Evolutionary conservation across 1,140 invertebrate genomes (phyloP).

Genomic region (Panonychus citri): DNA sequence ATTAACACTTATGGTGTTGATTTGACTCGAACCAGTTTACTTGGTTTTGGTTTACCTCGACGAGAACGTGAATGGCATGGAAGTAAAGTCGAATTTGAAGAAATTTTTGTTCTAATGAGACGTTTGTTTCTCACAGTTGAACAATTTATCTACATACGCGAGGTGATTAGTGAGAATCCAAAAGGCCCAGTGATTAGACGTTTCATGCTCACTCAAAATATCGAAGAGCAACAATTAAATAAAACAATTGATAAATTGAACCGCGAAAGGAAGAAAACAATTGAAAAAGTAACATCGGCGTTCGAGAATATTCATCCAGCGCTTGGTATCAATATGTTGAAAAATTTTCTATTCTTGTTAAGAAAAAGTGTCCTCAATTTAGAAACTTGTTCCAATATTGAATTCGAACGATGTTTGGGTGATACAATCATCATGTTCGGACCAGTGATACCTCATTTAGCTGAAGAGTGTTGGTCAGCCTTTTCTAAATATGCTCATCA

Average conservation of each 20-base stretch:
- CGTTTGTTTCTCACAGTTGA: slow-evolving; percentile 9
- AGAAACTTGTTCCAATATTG: slow-evolving; percentile 9
- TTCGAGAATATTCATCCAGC: background rate
- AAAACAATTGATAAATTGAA: background rate
- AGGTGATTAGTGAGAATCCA: background rate
- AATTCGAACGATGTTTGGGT: slow-evolving; percentile 49
- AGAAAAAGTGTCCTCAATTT: slow-evolving; percentile 1
- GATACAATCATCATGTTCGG: slow-evolving; percentile 56
- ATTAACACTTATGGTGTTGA: slow-evolving; percentile 62
- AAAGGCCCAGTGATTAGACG: background rate
- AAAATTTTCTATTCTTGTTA: slow-evolving; percentile 5
- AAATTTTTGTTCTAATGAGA: slow-evolving; percentile 9
- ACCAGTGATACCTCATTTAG: slow-evolving; percentile 66
- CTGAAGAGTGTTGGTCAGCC: slow-evolving; percentile 64
- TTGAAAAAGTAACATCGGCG: background rate
- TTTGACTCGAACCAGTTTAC: slow-evolving; percentile 56
- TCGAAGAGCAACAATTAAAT: background rate
- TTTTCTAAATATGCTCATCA: slow-evolving; percentile 23
- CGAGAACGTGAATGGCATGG: slow-evolving; percentile 51
- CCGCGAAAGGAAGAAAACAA: background rate
- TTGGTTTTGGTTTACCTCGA: slow-evolving; percentile 59
- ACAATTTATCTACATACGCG: slow-evolving; percentile 4
- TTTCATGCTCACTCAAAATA: background rate
- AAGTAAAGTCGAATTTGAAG: slow-evolving; percentile 7
- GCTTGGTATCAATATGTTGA: slow-evolving; percentile 2